Conservation (phyloP, 1,140 invertebrate species). For the Plodia interpunctella region DNA sequence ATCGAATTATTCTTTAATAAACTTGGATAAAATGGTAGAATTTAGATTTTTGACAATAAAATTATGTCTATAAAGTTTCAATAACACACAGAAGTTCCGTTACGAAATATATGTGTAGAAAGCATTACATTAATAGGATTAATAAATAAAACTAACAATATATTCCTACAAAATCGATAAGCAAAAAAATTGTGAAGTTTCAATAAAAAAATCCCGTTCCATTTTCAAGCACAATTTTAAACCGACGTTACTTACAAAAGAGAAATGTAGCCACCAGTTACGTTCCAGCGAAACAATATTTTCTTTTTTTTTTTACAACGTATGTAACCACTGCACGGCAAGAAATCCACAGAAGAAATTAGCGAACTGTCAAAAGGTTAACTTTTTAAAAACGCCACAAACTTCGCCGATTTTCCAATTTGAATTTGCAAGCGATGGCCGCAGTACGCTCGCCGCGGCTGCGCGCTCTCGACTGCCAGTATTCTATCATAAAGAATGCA, state of each 20-base stretch:
- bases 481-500: constrained; percentile 8
- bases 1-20: no score
- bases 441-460: constrained; percentile 15
- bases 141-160: no score
- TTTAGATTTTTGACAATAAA: no score
- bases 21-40: no score
- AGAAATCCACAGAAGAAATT: constrained; percentile 13
- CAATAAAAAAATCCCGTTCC: no score
- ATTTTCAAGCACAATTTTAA: not conserved
- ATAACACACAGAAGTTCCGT: no score
- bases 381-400: constrained; percentile 12
- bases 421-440: constrained; percentile 4
- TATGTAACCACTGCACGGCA: constrained; percentile 12
- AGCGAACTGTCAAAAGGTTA: not conserved
- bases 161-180: no score
- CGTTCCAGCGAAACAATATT: not conserved
- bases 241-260: constrained; percentile 11
- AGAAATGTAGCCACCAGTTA: constrained; percentile 11
- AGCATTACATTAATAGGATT: not conserved
- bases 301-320: constrained; percentile 11
- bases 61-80: no score
- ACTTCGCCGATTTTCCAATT: constrained; percentile 9
- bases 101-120: no score
- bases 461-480: constrained; percentile 36
- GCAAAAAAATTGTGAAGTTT: no score